Percentiles rank a stretch among this genome's conserved stretches.
Evolutionary conservation across 1,140 invertebrate species (phyloP).

Genomic region (Tribolium castaneum): DNA sequence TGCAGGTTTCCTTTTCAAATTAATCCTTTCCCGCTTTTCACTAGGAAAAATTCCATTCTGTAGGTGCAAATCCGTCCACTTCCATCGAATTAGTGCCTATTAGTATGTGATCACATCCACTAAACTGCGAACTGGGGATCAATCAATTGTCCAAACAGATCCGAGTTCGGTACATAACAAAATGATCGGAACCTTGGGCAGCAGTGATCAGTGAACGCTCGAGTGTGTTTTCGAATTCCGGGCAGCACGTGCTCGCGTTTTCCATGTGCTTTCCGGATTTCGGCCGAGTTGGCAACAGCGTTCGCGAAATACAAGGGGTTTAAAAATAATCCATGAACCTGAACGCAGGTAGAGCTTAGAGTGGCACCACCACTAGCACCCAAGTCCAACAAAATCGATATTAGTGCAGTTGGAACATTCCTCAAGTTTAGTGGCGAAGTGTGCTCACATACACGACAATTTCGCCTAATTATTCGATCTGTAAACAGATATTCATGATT

Average conservation of each 20-base stretch:
- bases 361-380: constrained; percentile 20
- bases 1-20: not conserved
- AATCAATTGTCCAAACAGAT: not conserved
- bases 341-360: constrained; percentile 26
- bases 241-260: not conserved
- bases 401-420: constrained; percentile 24
- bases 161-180: not conserved
- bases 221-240: not conserved
- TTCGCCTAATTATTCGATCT: constrained; percentile 24
- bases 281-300: not conserved
- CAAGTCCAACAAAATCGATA: constrained; percentile 11
- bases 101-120: not conserved
- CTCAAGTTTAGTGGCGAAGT: constrained; percentile 15
- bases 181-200: not conserved
- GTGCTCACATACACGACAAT: constrained; percentile 25
- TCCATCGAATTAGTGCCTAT: not conserved
- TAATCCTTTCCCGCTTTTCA: not conserved
- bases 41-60: not conserved
- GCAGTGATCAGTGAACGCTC: too few species aligned
- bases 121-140: not conserved
- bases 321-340: constrained; percentile 29
- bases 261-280: not conserved
- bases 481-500: constrained; percentile 30
- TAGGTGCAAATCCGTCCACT: not conserved
- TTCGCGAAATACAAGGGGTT: constrained; percentile 16